Conservation (phyloP, 2,797 vertebrate species). For the Dallia pectoralis region DNA sequence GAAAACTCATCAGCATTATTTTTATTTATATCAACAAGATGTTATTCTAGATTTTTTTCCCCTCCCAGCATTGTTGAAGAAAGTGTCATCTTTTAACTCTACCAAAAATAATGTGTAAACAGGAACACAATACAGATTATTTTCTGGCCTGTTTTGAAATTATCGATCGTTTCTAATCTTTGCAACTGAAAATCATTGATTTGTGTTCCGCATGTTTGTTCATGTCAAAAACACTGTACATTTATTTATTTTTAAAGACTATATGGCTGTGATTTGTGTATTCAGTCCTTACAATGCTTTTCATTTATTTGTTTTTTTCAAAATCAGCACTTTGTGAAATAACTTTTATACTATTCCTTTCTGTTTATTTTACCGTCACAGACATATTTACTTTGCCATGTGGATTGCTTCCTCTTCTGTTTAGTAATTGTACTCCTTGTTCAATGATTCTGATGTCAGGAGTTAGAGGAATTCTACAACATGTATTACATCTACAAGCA, state of each 20-base stretch:
- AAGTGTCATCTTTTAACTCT: not conserved
- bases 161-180: not conserved
- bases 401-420: not conserved
- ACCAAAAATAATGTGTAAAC: conserved; percentile 1
- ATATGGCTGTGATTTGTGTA: not conserved
- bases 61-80: too few species aligned
- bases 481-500: conserved; percentile 7
- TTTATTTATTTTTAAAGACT: not conserved
- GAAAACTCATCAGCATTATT: not conserved
- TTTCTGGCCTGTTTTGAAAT: not conserved
- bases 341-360: not conserved
- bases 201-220: not conserved
- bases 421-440: not conserved
- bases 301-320: conserved; percentile 13
- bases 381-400: not conserved
- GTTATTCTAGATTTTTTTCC: too few species aligned
- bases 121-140: not conserved
- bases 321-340: conserved; percentile 57
- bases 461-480: conserved; percentile 1
- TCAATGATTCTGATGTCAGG: not conserved
- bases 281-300: conserved; percentile 8
- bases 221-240: conserved; percentile 7
- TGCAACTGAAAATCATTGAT: conserved; percentile 1
- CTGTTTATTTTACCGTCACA: not conserved
- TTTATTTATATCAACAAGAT: not conserved